These are phyloP conservation scores for Drosophila putrida DNA, from an alignment of 2,888 invertebrate genomes.

Conservation along the genomic window DNA sequence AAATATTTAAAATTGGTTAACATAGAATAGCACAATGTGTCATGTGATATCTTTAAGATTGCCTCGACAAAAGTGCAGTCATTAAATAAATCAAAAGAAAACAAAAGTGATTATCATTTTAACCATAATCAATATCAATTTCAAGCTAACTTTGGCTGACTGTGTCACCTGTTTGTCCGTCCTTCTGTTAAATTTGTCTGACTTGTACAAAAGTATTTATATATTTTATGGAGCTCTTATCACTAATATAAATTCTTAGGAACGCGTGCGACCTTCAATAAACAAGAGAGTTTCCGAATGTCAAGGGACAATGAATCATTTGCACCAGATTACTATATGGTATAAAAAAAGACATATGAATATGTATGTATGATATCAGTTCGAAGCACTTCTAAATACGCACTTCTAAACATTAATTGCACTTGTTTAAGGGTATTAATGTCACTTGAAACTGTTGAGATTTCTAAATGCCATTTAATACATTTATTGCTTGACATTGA, in stretches of 20 bases:
- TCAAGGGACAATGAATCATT: conserved; percentile 46
- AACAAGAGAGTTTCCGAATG: conserved; percentile 35
- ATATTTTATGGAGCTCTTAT: conserved; percentile 36
- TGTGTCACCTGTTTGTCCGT: conserved; percentile 20
- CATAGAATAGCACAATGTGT: conserved; percentile 25
- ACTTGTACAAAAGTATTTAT: conserved; percentile 6
- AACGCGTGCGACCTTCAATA: conserved; percentile 41
- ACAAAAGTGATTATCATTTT: conserved; percentile 41
- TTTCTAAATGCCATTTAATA: conserved; percentile 56
- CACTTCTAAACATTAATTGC: conserved; percentile 44
- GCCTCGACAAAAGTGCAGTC: conserved; percentile 49
- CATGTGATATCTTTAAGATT: conserved; percentile 58
- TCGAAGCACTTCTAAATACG: conserved; percentile 28
- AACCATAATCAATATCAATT: conserved; percentile 58
- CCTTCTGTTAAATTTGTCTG: conserved; percentile 4
- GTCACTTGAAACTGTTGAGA: conserved; percentile 50
- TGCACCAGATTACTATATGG: background rate
- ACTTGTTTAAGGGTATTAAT: conserved; percentile 48
- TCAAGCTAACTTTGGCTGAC: conserved; percentile 44
- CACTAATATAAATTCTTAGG: conserved; percentile 17
- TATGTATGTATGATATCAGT: conserved; percentile 23
- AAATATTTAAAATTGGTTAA: background rate
- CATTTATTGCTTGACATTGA: conserved; percentile 49
- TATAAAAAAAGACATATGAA: background rate
- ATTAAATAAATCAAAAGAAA: conserved; percentile 48